Percentiles rank a stretch among this genome's conserved stretches.
Evolutionary conservation across 2,797 vertebrate species (phyloP).

Genomic region (Hypotaenidia okinawae): DNA sequence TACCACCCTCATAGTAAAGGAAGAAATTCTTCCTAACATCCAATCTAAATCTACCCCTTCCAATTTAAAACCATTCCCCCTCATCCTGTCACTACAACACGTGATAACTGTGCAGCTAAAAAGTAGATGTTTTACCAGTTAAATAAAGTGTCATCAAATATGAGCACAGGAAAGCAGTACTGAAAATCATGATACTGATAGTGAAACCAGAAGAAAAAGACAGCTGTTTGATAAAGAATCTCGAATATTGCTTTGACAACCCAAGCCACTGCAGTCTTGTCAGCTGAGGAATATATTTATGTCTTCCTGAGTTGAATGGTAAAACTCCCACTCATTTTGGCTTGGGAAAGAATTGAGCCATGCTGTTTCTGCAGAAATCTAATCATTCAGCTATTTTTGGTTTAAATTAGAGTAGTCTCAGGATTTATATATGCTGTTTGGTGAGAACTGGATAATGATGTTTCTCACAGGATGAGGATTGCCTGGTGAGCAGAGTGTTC

Average conservation of each 20-base stretch:
- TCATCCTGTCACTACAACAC: too few relatives aligned
- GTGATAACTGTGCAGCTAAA: background rate
- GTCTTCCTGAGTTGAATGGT: background rate
- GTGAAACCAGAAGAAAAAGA: background rate
- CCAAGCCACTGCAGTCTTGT: background rate
- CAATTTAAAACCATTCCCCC: too few relatives aligned
- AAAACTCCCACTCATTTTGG: background rate
- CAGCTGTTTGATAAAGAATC: background rate
- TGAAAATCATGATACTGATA: background rate
- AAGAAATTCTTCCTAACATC: too few relatives aligned
- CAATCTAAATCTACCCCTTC: too few relatives aligned
- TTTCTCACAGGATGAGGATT: background rate
- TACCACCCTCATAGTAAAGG: too few relatives aligned
- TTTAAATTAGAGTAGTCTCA: background rate
- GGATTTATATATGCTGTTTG: background rate
- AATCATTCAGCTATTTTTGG: background rate
- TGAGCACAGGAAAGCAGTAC: background rate
- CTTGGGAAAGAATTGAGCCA: background rate
- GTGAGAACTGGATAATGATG: background rate
- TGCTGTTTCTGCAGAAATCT: background rate
- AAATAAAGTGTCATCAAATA: background rate
- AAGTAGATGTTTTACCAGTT: background rate
- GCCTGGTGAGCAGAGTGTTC: background rate
- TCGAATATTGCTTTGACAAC: background rate
- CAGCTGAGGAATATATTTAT: background rate